Base-by-base conservation (phyloP, 2,113 vertebrate genomes). In the Oryzias javanicus region DNA sequence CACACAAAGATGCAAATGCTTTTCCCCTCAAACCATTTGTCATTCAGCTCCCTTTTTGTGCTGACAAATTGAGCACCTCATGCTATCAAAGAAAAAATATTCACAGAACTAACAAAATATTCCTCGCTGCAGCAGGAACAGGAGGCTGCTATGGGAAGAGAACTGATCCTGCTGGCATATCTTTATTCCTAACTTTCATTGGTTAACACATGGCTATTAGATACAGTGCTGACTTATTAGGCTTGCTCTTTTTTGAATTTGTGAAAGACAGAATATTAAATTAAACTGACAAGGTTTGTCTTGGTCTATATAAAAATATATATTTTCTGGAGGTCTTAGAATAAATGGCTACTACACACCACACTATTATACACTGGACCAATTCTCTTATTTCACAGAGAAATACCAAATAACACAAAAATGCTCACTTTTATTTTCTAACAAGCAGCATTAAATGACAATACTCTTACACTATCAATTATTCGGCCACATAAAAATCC, bases 101-200 rank as follows among this genome's bases (percentile, higher is more conserved):
- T 67, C 52, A 67, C 48, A 62, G 60, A 40, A 27, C 35, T 57
- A 76, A 81, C 53, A 52, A 16, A 24, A 66, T 84, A 76, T 42
- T 72, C 64, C 60, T 79, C 22, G 18, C 63, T 58, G 22, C 8
- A 51, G 55, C 55, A 55, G 29, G 60, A 79, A 76, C 25, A 73
- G 35, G 14, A 49, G 53, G 17, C 22, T 27, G 22, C 42, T 53
- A 51, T 68, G 49, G 46, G 71, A 55, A 58, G 64, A 52, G 29
- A 17, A 48, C 44, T 1, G 20, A 44, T 15, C 40, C 60, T 56
- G 60, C 29, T 45, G 15, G 58, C n/a, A 22, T 70, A 40, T 45
- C 49, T 72, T 74, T 78, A 60, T 68, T 79, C 65, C 70, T 25
- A 60, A 55, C 70, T 56, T 62, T 65, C 67, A 63, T n/a, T 67